Conservation (phyloP, 2,797 vertebrate species). For the Arctocebus calabarensis region DNA sequence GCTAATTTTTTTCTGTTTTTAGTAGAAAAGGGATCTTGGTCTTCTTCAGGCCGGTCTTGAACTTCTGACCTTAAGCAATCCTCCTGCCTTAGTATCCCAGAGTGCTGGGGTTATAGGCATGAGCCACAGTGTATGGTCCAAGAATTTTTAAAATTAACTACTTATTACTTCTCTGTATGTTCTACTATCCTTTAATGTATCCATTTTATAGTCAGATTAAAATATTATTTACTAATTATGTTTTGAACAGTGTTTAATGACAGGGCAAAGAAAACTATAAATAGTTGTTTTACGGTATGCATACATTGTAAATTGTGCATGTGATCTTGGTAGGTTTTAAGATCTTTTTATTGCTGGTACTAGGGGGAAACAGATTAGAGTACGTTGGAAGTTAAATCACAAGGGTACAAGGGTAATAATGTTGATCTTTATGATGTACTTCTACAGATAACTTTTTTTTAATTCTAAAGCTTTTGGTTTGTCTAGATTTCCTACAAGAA, state of each 20-base stretch:
- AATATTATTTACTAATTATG: not conserved
- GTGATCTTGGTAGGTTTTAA: not conserved
- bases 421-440: not conserved
- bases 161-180: not conserved
- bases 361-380: not conserved
- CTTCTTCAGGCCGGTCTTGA: no score
- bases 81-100: no score
- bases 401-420: not conserved
- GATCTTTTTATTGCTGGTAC: not conserved
- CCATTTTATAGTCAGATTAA: not conserved
- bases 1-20: no score
- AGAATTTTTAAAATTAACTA: not conserved
- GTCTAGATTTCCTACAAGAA: slow-evolving; percentile 29
- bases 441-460: not conserved
- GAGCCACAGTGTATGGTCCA: no score
- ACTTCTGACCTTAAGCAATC: no score
- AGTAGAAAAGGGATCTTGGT: no score
- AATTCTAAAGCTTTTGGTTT: slow-evolving; percentile 22
- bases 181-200: not conserved
- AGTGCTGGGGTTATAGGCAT: no score
- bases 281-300: not conserved
- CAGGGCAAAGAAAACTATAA: not conserved
- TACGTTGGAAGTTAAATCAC: slow-evolving; percentile 8
- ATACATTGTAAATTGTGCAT: not conserved
- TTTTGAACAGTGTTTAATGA: not conserved